Percentiles rank a stretch among this genome's conserved stretches.
These are phyloP conservation scores for Notocelia uddmanniana DNA, from an alignment of 2,888 invertebrate species.

Conservation along the genomic window DNA sequence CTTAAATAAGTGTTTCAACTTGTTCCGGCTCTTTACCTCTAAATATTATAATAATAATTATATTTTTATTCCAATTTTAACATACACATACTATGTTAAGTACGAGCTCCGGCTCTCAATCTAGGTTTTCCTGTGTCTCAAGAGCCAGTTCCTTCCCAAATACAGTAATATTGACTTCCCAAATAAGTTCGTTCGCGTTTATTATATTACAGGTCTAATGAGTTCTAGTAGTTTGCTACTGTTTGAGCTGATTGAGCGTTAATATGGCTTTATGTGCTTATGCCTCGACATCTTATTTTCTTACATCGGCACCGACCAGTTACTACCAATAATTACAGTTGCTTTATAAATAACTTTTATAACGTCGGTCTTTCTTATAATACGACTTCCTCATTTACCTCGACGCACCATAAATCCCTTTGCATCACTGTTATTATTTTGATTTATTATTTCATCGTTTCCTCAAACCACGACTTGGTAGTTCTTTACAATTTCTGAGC, in stretches of 20 bases:
- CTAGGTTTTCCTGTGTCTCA: no score
- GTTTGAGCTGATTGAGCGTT: no score
- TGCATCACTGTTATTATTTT: constrained; percentile 66
- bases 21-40: no score
- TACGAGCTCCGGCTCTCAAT: no score
- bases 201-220: neutral
- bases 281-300: neutral
- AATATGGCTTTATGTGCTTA: no score
- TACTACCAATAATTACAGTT: constrained; percentile 26
- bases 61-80: no score
- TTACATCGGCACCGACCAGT: constrained; percentile 5
- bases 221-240: neutral
- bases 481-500: constrained; percentile 71
- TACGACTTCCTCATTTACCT: constrained; percentile 38
- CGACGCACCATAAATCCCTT: constrained; percentile 56
- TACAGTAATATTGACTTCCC: no score
- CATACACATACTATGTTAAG: no score
- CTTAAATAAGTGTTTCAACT: no score
- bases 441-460: constrained; percentile 77
- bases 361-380: constrained; percentile 9
- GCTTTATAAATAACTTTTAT: constrained; percentile 17
- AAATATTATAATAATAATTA: no score
- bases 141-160: no score
- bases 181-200: neutral
- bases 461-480: constrained; percentile 68